Evolutionary conservation across 2,797 vertebrate species (phyloP).

Genomic region (Acanthurus lineatus): DNA sequence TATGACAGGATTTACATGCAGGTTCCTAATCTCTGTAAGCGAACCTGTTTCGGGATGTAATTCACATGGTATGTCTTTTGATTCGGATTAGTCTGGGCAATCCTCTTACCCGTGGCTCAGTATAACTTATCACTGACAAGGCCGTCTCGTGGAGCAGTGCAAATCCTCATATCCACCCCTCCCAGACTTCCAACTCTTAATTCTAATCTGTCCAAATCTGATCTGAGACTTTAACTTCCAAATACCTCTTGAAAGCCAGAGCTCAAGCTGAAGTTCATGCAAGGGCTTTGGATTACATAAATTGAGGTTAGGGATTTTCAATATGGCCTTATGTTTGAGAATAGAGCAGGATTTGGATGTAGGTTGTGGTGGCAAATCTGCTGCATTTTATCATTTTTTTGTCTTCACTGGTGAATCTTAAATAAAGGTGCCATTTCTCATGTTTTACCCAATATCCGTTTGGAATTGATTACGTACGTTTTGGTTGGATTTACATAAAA

Average conservation of each 20-base stretch:
- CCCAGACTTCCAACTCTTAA: constrained; percentile 88
- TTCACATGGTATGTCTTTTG: constrained; percentile 93
- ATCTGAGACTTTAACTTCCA: constrained; percentile 89
- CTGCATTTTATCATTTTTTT: constrained; percentile 42
- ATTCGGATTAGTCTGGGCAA: constrained; percentile 90
- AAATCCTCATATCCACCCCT: constrained; percentile 89
- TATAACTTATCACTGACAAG: constrained; percentile 89
- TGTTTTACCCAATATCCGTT: constrained; percentile 26
- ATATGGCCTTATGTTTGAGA: constrained; percentile 74
- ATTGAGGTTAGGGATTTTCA: constrained; percentile 81
- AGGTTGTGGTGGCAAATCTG: constrained; percentile 48
- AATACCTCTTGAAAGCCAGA: constrained; percentile 87
- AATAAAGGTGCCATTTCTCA: constrained; percentile 44
- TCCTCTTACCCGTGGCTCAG: constrained; percentile 88
- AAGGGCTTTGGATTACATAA: constrained; percentile 84
- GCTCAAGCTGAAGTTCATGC: constrained; percentile 84
- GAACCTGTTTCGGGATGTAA: constrained; percentile 93
- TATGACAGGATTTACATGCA: constrained; percentile 88
- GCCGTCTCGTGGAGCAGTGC: constrained; percentile 85
- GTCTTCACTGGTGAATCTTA: constrained; percentile 46
- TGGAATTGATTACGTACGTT: constrained; percentile 50
- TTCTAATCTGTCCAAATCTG: constrained; percentile 90
- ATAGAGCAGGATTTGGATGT: constrained; percentile 56
- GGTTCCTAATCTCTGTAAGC: constrained; percentile 89
- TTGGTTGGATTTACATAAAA: constrained; percentile 23